Percentiles rank a stretch among this genome's conserved stretches.
Conservation (phyloP, 2,797 vertebrate species). For the Microcaecilia unicolor region DNA sequence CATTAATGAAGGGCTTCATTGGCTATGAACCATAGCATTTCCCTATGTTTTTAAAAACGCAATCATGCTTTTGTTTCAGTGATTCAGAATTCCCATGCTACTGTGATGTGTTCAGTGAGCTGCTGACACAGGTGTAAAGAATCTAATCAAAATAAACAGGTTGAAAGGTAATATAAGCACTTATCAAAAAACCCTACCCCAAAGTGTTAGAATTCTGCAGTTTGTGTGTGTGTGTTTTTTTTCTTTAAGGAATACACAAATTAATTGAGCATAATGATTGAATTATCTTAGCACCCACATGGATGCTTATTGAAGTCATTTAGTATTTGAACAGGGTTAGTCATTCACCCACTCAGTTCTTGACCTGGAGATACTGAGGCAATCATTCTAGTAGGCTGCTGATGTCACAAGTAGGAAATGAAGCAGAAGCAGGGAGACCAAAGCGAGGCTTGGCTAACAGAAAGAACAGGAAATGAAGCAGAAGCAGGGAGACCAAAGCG, state of each 20-base stretch:
- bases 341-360: background rate
- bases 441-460: no score
- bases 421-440: no score
- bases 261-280: slow-evolving; percentile 7
- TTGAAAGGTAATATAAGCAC: slow-evolving; percentile 5
- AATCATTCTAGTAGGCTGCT: slow-evolving; percentile 1
- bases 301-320: slow-evolving; percentile 5
- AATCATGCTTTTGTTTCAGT: no score
- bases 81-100: no score
- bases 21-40: no score
- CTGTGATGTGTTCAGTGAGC: no score
- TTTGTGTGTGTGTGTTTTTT: background rate
- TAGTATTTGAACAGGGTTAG: background rate
- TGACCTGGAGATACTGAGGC: background rate
- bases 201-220: slow-evolving; percentile 6
- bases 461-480: no score
- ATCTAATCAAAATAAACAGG: slow-evolving; percentile 3
- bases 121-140: background rate
- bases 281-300: background rate
- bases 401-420: no score
- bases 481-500: no score
- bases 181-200: background rate
- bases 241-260: slow-evolving; percentile 10
- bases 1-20: no score
- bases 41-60: no score